Base-by-base conservation (phyloP, 64 coral and sea anemone species). In the Pocillopora damicornis region DNA sequence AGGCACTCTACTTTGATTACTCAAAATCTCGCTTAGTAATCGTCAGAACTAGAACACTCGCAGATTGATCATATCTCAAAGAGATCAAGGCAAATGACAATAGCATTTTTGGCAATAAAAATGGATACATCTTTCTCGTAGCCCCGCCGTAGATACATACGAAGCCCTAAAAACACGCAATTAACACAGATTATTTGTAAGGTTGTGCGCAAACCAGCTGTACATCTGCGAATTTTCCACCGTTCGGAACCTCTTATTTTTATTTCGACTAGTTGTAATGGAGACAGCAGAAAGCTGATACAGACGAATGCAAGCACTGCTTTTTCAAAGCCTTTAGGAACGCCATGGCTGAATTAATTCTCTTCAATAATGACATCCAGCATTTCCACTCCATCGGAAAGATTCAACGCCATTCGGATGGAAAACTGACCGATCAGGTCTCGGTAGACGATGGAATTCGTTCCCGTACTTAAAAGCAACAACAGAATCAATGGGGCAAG, bases 311-410 rank as follows among this genome's bases (percentile, higher is more conserved):
- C 18, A 17, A 94, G 79, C 20, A 88, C 88, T 60, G 25, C 68
- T 1, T 15, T 15, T 37, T 88, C 76, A 63, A 91, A 88, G 1
- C 1, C 14, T 61, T 51, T 56, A 35, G 92, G 23, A 42, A 90
- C 17, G 14, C 79, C 74, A 2, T 75, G 57, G 1, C 58, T 45
- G 30, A 83, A 15, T 37, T 78, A 9, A 4, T 89, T 65, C 66
- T 81, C 63, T 79, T 91, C 86, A 1, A 92, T 18, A 15, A 92
- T 14, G 1, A 92, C 77, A 59, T 88, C 69, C 23, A 92, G 64
- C 51, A 88, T 76, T 88, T 93, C 91, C 0, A 93, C 62, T 13
- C 62, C 58, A 78, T 95, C 93, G 26, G 91, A 95, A 0, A 95
- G 60, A 25, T 95, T 79, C 30, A 95, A 7, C 14, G 79, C 79